Percentiles rank a stretch among this genome's conserved stretches.
These are phyloP conservation scores for Rugalucina vietnamica DNA, from an alignment of 2,888 invertebrate species.

Conservation along the genomic window DNA sequence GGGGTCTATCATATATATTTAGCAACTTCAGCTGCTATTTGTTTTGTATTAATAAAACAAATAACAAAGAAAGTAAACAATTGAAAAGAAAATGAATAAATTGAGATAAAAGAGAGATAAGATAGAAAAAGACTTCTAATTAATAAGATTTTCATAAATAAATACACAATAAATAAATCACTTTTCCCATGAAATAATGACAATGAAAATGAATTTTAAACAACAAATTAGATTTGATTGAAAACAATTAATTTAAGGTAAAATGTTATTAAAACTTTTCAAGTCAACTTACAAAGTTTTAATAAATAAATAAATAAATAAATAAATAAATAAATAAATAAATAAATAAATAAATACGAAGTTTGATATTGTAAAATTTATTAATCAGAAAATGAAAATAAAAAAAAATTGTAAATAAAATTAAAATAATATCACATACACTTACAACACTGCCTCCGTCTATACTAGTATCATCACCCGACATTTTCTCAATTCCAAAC, in stretches of 20 bases:
- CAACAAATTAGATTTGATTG: no score
- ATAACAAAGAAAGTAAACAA: background rate
- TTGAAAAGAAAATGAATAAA: no score
- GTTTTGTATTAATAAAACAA: background rate
- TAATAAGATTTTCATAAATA: no score
- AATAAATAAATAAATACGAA: no score
- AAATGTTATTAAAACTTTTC: no score
- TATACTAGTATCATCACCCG: slow-evolving; percentile 62
- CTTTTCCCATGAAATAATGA: no score
- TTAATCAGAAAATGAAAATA: background rate
- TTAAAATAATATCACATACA: background rate
- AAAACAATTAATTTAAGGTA: no score
- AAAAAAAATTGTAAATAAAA: background rate
- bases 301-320: background rate
- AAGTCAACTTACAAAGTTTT: no score
- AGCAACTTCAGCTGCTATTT: background rate
- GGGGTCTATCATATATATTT: background rate
- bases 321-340: background rate
- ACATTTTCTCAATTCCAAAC: slow-evolving; percentile 63
- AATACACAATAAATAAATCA: no score
- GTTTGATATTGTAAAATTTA: background rate
- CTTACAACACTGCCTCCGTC: slow-evolving; percentile 61
- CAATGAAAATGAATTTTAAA: no score
- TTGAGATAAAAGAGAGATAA: no score
- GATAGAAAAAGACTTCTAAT: no score